Evolutionary conservation across 2,888 invertebrate species (phyloP), one percentile per base, ranked within the genome.

Genomic region (Brachyopa scutellaris): DNA sequence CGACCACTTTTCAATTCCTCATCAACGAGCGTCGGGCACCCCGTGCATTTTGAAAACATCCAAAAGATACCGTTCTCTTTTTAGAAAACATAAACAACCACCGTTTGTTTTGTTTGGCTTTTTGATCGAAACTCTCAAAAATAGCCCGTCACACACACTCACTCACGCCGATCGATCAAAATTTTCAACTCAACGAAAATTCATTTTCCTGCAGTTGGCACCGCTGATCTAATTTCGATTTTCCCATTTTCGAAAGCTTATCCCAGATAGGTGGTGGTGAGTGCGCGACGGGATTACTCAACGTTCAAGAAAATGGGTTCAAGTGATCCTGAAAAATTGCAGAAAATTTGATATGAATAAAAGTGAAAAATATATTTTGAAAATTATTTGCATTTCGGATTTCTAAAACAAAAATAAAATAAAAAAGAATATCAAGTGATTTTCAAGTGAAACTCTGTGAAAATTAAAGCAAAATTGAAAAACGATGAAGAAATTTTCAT

Each of bases 251-350:
- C 66, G 70, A 70, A 79, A 79, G 70, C 76, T 70, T 70, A 79
- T 67, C 79, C 70, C 80, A 74, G 74, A 76, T 72, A 72, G 72
- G 76, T 72, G 80, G 70, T 80, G 76, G 59, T 64, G 38, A 76
- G 70, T 76, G 77, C 77, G 80, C 80, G 82, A 84, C 86, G 87
- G 87, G 87, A 88, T 89, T 89, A 89, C 88, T 88, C 85, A 89
- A 89, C 87, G 85, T 86, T 85, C 85, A 84, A 86, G 83, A 86
- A 88, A 86, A 86, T 88, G 88, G 87, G 86, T 85, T 84, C 66
- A 80, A 74, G 78, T 73, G 84, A 84, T 76, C 77, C 77, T 59
- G 70, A 77, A 85, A 82, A 84, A 74, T 49, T 85, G 70, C 59
- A 84, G 80, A 84, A 84, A 74, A 84, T 73, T 78, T 57, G 51